These are phyloP conservation scores for Anguilla rostrata DNA, from an alignment of 2,113 vertebrate species.

Conservation along the genomic window DNA sequence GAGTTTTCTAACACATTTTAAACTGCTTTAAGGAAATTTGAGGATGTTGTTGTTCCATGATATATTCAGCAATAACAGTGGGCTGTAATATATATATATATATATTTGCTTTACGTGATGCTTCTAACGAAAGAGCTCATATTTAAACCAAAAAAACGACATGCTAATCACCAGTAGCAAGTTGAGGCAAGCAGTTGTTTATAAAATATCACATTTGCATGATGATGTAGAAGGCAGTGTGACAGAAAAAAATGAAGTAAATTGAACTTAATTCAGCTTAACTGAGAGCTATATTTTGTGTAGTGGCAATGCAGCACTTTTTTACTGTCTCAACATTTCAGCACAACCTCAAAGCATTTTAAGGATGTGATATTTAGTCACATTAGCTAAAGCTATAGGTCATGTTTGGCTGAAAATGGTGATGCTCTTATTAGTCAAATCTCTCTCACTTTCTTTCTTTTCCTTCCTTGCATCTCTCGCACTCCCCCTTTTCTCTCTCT, in stretches of 20 bases:
- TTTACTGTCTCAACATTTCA: too few species aligned
- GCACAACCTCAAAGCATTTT: constrained; percentile 31
- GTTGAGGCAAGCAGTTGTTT: background rate
- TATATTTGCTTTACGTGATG: too few species aligned
- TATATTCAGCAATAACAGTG: too few species aligned
- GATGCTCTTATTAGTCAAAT: constrained; percentile 57
- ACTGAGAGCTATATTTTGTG: too few species aligned
- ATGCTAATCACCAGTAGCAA: background rate
- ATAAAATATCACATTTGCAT: background rate
- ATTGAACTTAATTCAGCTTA: too few species aligned
- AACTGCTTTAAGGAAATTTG: background rate
- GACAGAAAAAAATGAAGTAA: too few species aligned
- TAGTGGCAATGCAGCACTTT: too few species aligned
- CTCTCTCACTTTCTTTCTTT: background rate
- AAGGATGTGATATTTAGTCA: constrained; percentile 54
- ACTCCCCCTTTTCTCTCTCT: background rate
- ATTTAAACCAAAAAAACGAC: background rate
- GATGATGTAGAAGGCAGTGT: too few species aligned
- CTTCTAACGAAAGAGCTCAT: background rate
- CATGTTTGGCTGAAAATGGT: constrained; percentile 46
- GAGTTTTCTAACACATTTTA: background rate
- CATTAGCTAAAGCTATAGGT: constrained; percentile 32
- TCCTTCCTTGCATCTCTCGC: too few species aligned
- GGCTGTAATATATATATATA: too few species aligned
- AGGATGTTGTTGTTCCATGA: too few species aligned